Base-by-base conservation (phyloP, 2,888 invertebrate genomes). In the Griposia aprilina region DNA sequence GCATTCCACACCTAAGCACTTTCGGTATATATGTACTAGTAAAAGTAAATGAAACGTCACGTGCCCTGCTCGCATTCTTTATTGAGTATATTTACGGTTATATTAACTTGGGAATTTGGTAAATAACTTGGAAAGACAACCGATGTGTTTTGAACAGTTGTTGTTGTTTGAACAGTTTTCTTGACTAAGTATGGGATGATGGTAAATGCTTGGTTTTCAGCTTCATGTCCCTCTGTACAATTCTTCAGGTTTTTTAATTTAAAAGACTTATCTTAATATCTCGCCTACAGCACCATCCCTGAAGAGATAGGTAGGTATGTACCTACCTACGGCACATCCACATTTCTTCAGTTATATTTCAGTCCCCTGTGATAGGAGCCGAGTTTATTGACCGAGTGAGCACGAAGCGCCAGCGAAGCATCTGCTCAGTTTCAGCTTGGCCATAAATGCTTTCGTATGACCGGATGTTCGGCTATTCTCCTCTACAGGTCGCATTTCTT, bases 21-120 rank as follows among this genome's bases (percentile, higher is more conserved):
- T 48, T 74, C 17, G 10, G 26, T 66, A 48, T 17, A 57, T 30
- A 52, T 52, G 0, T n/a, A 41, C 71, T 66, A 66, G 45, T 66
- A 60, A 66, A 81, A 74, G 36, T 66, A 67, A 80, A 80, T 80
- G 66, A 60, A 20, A 74, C 52, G 74, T 59, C 52, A 45, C 66
- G 50, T n/a, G 48, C 45, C 63, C 4, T 17, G 26, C 50, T 66
- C 59, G 26, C 74, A 74, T 52, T 79, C 59, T 66, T 73, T 52
- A 73, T 36, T 59, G 50, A 73, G 17, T 20, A 55, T 80, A 23
- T 52, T 81, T 26, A 65, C 52, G 52, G 20, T 52, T 52, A 15
- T 66, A 17, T 72, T 45, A 66, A 69, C 55, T 7, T 36, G 6
- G n/a, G 11, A 55, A n/a, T 55, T 52, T 36, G n/a, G n/a, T 68